Evolutionary conservation across 2,888 invertebrate genomes (phyloP).

Genomic region (Drosophila emarginata): DNA sequence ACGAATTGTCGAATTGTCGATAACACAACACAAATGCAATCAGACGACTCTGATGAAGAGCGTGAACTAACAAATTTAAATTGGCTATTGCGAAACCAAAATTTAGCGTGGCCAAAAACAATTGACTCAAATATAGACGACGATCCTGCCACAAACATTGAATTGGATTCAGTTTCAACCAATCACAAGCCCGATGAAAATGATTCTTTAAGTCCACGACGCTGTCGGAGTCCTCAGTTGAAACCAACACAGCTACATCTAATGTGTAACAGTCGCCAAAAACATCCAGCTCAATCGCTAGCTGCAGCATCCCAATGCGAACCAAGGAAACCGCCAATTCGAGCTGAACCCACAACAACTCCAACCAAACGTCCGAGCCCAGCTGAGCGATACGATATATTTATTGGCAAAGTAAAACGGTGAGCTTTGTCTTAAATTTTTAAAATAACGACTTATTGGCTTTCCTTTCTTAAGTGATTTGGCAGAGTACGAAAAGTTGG

Average conservation of each 20-base stretch:
- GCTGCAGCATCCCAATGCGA: neutral
- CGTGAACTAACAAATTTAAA: slow-evolving; percentile 80
- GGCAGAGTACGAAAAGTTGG: slow-evolving; percentile 74
- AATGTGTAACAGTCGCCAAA: neutral
- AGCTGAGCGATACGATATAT: slow-evolving; percentile 79
- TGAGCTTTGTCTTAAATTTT: slow-evolving; percentile 26
- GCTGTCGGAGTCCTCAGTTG: neutral
- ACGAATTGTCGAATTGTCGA: neutral
- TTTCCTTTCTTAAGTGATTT: slow-evolving; percentile 63
- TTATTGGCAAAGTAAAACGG: slow-evolving; percentile 80
- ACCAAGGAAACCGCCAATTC: slow-evolving; percentile 18
- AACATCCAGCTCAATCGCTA: neutral
- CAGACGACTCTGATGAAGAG: slow-evolving; percentile 78
- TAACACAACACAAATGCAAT: slow-evolving; percentile 1
- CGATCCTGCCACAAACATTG: slow-evolving; percentile 30
- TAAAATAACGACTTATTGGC: neutral
- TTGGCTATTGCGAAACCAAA: slow-evolving; percentile 81
- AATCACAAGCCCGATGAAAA: neutral
- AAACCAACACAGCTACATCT: neutral
- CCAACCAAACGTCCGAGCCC: slow-evolving; percentile 74
- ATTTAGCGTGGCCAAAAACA: slow-evolving; percentile 75
- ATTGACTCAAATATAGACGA: slow-evolving; percentile 64
- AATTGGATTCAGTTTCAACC: neutral
- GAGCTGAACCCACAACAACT: neutral
- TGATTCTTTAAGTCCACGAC: neutral